Conservation (phyloP, 2,888 invertebrate species). For the Drosophila nr. perissopoda region DNA sequence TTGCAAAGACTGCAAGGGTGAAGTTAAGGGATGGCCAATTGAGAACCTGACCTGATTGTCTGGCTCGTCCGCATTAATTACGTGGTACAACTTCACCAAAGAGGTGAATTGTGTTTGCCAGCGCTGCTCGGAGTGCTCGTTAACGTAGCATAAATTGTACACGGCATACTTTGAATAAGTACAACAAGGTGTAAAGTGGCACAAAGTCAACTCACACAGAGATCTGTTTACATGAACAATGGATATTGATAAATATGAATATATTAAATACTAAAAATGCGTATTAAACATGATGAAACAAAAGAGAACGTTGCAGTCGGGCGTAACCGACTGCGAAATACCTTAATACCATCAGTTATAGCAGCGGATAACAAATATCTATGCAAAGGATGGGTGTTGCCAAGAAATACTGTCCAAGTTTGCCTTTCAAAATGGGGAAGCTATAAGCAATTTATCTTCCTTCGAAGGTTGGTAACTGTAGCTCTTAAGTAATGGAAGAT, state of each 20-base stretch:
- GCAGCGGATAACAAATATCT: too few species aligned
- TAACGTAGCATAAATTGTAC: conserved; percentile 52
- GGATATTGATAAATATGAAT: not conserved
- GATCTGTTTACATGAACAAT: conserved; percentile 1
- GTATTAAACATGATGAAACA: too few species aligned
- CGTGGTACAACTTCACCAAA: conserved; percentile 48
- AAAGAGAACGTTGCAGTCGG: too few species aligned
- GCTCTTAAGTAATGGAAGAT: too few species aligned
- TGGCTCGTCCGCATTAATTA: conserved; percentile 58
- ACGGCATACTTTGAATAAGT: conserved; percentile 39
- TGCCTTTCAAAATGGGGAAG: too few species aligned
- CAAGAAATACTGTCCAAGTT: too few species aligned
- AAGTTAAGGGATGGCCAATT: conserved; percentile 1
- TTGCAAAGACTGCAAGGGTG: conserved; percentile 1
- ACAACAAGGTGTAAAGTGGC: conserved; percentile 40
- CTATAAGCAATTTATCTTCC: too few species aligned
- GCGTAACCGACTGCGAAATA: too few species aligned
- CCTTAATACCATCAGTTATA: too few species aligned
- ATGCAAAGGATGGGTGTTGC: too few species aligned
- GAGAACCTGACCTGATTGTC: conserved; percentile 41
- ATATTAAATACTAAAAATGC: too few species aligned
- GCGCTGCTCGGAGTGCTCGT: conserved; percentile 16
- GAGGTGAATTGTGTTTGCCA: conserved; percentile 16
- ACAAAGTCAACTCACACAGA: conserved; percentile 32
- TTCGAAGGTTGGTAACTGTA: too few species aligned